Base-by-base conservation (phyloP, 1,140 invertebrate species). In the Drosophila eugracilis region DNA sequence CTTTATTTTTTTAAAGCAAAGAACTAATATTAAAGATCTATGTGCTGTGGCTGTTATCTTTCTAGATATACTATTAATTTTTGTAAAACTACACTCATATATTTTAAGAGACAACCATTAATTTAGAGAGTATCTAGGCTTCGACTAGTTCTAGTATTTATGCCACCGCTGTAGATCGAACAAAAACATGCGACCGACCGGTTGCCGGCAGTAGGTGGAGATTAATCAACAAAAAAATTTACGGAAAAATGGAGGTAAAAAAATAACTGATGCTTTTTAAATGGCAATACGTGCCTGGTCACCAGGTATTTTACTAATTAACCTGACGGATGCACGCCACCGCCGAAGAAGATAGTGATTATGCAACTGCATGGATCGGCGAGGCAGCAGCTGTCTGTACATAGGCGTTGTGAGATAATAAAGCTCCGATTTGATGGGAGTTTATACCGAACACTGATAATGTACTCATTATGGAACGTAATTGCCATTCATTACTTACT, bases 251-350 rank as follows among this genome's bases (percentile, higher is more conserved):
- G 60, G 60, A 24, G 62, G 14, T 12, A 62, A 66, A 63, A 66
- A 59, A 49, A 30, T 53, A 42, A 59, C 39, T 65, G 67, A 70
- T 75, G 75, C 71, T 85, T 73, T 83, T 83, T 85, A 84, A 83
- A 71, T 83, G 76, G 70, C 79, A 85, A 78, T 84, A 83, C 79
- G 79, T 83, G 79, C 79, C 79, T 55, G 79, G 79, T 81, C 74
- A 81, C 48, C 69, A 78, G 78, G 67, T 83, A 83, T 81, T 77
- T 77, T 70, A 63, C 78, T 84, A 83, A 84, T 83, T 83, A 83
- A 84, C 75, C 74, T 66, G 78, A 76, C 66, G 77, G 72, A 80
- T 81, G 65, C 65, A 76, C 60, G 78, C 66, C 67, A 73, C 66
- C 39, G 48, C 47, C 54, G 37, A 52, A 15, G 58, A 50, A 76